phyloP scores from a whole-genome alignment of 2,113 vertebrate species.

The Ammodytes marinus region DNA sequence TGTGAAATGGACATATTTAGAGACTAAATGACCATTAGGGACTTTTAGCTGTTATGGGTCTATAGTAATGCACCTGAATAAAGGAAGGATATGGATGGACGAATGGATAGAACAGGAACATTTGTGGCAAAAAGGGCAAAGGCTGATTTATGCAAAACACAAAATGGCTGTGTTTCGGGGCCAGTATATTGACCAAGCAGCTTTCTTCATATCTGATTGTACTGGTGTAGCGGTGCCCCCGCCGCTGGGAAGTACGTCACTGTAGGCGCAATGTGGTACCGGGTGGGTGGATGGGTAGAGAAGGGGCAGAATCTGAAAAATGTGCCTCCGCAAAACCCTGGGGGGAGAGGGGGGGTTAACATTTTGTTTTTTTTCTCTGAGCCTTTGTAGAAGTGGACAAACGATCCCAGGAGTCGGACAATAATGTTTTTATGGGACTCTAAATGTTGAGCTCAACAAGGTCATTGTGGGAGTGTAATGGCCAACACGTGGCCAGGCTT shows the following conservation, averaged over 20 bases:
- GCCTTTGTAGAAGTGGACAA: conserved; percentile 88
- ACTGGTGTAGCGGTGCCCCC: conserved; percentile 70
- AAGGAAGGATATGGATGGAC: conserved; percentile 33
- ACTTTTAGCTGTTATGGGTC: conserved; percentile 73
- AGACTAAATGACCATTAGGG: conserved; percentile 80
- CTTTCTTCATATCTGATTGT: conserved; percentile 74
- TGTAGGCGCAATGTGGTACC: conserved; percentile 72
- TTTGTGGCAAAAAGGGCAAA: conserved; percentile 52
- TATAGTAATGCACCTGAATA: conserved; percentile 63
- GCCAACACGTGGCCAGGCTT: conserved; percentile 90
- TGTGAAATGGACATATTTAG: conserved; percentile 82
- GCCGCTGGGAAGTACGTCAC: conserved; percentile 72
- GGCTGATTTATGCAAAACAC: conserved; percentile 57
- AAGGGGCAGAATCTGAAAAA: conserved; percentile 86
- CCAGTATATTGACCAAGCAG: conserved; percentile 59
- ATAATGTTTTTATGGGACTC: conserved; percentile 96
- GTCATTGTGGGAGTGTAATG: conserved; percentile 89
- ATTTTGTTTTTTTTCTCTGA: conserved; percentile 87
- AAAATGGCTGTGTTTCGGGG: conserved; percentile 67
- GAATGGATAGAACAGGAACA: conserved; percentile 56
- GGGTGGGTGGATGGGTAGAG: conserved; percentile 54
- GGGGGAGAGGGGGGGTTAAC: conserved; percentile 77
- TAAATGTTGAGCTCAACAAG: conserved; percentile 92
- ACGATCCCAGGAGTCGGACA: conserved; percentile 89
- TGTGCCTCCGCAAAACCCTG: conserved; percentile 77